Base-by-base conservation (phyloP, 2,797 vertebrate genomes). In the Nyctalus aviator region DNA sequence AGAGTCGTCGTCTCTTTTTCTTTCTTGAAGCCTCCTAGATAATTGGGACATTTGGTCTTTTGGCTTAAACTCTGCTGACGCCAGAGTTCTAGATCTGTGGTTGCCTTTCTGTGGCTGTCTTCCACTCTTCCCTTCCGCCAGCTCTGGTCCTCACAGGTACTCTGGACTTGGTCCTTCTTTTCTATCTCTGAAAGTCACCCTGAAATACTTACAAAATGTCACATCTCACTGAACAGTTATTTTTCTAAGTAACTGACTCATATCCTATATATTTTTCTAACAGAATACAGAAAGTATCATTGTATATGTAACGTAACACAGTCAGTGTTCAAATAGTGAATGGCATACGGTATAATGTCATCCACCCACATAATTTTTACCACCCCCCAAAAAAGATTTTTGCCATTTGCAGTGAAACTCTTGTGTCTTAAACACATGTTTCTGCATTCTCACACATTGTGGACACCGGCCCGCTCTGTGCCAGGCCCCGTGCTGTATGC, bases 41-140 rank as follows among this genome's bases (percentile, higher is more conserved):
- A 95, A 96, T 93, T 73, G 64, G 78, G 75, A 78, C 73, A 18
- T 91, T 82, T 66, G 90, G 50, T 98, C 57, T 98, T 97, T 98
- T 88, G 71, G 94, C 97, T 98, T 98, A 98, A 93, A 68, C 72
- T 12, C 78, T 69, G 68, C 57, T 62, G 41, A n/a, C 62, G 73
- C 44, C 44, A n/a, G 5, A 64, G 59, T 64, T 84, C 69, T 76
- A 5, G 23, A 57, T 81, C 85, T 76, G 78, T 53, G 48, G 25
- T 78, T 53, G 13, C 20, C 8, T 76, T 90, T 92, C 81, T 83
- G 23, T 90, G 50, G 53, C 94, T 88, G 66, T 23, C 48, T 64
- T 62, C 46, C 21, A 1, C 48, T 30, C 87, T 95, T 82, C 53
- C 8, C 1, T 53, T 18, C 44, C 23, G 48, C 62, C 71, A 64